Evolutionary conservation across 2,797 vertebrate species (phyloP).

Genomic region (Pantherophis alleghaniensis): DNA sequence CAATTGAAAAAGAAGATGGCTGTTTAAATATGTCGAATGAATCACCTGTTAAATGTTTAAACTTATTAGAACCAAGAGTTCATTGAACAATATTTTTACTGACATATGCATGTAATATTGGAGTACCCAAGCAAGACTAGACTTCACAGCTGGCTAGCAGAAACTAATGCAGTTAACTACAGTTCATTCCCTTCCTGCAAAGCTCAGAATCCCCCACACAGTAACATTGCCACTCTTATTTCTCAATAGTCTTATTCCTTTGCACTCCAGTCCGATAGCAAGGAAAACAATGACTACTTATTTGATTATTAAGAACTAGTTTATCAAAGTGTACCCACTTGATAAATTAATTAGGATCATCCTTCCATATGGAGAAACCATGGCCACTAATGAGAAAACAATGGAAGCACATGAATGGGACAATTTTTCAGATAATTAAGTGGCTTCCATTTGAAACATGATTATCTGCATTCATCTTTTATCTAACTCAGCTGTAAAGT

Average conservation of each 20-base stretch:
- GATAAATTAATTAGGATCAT: neutral
- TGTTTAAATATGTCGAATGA: neutral
- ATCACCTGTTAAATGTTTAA: neutral
- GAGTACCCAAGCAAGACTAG: neutral
- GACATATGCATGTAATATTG: neutral
- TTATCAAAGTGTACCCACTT: too few species aligned
- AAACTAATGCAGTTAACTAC: neutral
- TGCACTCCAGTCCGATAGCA: neutral
- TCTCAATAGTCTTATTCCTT: neutral
- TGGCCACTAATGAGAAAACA: neutral
- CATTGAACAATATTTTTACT: neutral
- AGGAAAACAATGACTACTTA: neutral
- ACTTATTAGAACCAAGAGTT: neutral
- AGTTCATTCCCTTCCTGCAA: neutral
- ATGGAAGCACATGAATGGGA: neutral
- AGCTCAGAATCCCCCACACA: neutral
- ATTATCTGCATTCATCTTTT: neutral
- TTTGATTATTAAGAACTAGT: neutral
- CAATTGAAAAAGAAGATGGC: neutral
- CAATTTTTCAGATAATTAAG: neutral
- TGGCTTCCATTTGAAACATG: neutral
- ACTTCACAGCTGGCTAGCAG: neutral
- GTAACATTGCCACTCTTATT: neutral
- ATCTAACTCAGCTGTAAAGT: neutral
- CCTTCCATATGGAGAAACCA: neutral